Evolutionary conservation across 2,113 vertebrate species (phyloP), one percentile per base, ranked within the genome.

Genomic region (Paradoxurus hermaphroditus): DNA sequence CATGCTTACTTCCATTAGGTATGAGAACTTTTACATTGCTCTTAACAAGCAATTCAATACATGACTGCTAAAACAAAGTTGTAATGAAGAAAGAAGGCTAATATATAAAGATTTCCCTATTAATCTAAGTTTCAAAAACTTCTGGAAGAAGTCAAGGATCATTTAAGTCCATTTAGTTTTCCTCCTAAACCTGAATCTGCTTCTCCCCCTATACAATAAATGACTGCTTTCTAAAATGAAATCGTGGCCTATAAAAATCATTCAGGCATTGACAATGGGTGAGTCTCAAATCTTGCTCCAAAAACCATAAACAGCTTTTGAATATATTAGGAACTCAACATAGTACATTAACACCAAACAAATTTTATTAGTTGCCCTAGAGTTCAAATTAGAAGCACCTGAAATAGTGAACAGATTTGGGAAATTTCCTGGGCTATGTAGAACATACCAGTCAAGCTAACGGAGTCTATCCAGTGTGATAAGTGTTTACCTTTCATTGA

Each of bases 161-260:
- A 89, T 72, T 94, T 91, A 91, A 84, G 12, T 53, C 36, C 19
- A 87, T 46, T 84, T 87, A 81, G 7, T 75, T 86, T 94, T 84
- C 51, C 51, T 97, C 27, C 82, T 86, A 94, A 81, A 94, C 91
- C 62, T 91, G 82, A 88, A 88, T 91, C 72, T 82, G 56, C 19
- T 75, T 46, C 46, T 62, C 53, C 36, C 53, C 44, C 70, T 51
- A 56, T 63, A 83, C 39, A 94, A 88, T 81, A 94, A 70, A 93
- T 10, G 78, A 86, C 53, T 96, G 27, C 63, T 82, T 96, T 95
- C 83, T 89, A 93, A 96, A 93, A 78, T 83, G 90, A 78, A 96
- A 85, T 2, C 91, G 56, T 67, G 44, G 44, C 56, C 93, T 82
- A 94, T 86, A 96, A 82, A 96, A 94, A 78, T 86, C 72, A 91